Percentiles rank a stretch among this genome's conserved stretches.
phyloP scores from a whole-genome alignment of 2,888 invertebrate genomes.

The Idaea aversata region DNA sequence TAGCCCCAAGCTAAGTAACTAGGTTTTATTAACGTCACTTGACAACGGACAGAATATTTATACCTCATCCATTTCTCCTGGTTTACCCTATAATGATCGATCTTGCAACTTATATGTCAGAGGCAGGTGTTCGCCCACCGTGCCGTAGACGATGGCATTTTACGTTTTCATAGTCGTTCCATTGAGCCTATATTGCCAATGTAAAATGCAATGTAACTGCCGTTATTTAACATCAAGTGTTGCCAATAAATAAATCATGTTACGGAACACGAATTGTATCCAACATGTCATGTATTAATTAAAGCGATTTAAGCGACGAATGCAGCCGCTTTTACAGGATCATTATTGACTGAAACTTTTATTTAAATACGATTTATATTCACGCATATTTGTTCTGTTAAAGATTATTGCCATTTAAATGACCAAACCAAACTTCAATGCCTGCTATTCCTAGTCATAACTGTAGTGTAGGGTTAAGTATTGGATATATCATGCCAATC shows the following conservation, averaged over 20 bases:
- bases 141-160: no score
- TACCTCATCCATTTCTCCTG: no score
- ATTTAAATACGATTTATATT: not conserved
- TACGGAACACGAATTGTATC: not conserved
- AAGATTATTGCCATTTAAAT: not conserved
- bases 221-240: not conserved
- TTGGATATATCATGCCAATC: no score
- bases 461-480: no score
- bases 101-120: no score
- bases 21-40: no score
- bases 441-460: no score
- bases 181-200: not conserved
- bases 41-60: no score
- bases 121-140: no score
- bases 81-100: no score
- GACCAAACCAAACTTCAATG: no score
- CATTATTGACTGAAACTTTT: not conserved
- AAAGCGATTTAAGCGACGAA: not conserved
- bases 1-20: no score
- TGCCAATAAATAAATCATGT: not conserved
- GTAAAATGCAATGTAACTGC: not conserved
- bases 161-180: not conserved
- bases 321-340: not conserved
- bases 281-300: slow-evolving; percentile 1
- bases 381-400: not conserved